phyloP scores from a whole-genome alignment of 2,113 vertebrate species.

The Microcebus murinus region DNA sequence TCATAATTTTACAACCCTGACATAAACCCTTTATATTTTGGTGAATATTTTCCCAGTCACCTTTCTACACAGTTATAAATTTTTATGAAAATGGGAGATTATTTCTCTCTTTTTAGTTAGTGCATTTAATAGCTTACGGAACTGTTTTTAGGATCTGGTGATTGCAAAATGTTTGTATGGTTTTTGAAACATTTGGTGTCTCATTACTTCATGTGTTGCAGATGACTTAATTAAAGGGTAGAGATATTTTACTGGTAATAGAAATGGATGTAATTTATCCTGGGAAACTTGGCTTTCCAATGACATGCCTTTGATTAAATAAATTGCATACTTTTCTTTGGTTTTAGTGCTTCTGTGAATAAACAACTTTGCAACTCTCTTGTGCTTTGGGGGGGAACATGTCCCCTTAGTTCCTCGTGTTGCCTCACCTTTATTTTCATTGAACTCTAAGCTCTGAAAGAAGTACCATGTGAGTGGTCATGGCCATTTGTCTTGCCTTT shows the following conservation, averaged over 20 bases:
- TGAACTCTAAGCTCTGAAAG: background rate
- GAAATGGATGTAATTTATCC: slow-evolving; percentile 42
- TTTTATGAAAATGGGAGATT: background rate
- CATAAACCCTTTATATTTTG: background rate
- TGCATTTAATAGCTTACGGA: background rate
- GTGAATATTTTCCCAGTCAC: background rate
- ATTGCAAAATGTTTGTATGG: slow-evolving; percentile 22
- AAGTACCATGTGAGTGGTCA: background rate
- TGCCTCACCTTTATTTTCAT: background rate
- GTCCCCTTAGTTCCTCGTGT: no score
- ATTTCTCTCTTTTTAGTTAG: background rate
- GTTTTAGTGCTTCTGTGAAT: slow-evolving; percentile 41
- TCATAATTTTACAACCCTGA: background rate
- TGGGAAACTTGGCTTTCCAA: slow-evolving; percentile 54
- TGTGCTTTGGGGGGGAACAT: background rate
- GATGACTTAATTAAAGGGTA: slow-evolving; percentile 58
- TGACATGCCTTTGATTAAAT: slow-evolving; percentile 36
- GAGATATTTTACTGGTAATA: slow-evolving; percentile 35
- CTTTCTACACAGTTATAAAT: background rate
- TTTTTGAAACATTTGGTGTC: background rate
- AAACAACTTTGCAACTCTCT: slow-evolving; percentile 22
- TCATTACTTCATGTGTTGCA: slow-evolving; percentile 35
- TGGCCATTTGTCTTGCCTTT: background rate
- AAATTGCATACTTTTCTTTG: slow-evolving; percentile 24
- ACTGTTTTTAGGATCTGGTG: slow-evolving; percentile 23